A percentile compares a stretch with the other conserved stretches of the same genome.
phyloP scores from a whole-genome alignment of 2,888 invertebrate species.

The Crematogaster levior region DNA sequence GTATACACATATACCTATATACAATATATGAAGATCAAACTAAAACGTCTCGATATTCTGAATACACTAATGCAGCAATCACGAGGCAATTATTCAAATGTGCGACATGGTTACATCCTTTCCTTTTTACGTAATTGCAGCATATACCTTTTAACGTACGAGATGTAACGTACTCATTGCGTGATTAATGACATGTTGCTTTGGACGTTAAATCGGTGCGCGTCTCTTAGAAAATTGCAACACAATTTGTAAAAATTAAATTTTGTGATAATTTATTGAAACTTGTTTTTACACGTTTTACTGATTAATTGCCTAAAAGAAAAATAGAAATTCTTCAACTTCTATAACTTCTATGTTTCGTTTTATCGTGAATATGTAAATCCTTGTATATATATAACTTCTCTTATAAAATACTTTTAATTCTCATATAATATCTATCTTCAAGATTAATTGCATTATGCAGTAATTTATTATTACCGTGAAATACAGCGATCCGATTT shows the following conservation, averaged over 20 bases:
- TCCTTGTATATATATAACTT: not conserved
- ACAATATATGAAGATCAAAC: not conserved
- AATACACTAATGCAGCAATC: constrained; percentile 3
- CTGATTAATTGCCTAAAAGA: not conserved
- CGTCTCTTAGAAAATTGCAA: constrained; percentile 4
- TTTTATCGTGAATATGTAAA: not conserved
- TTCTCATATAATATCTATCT: not conserved
- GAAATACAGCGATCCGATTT: not conserved
- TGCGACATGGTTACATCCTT: constrained; percentile 3
- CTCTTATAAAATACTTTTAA: not conserved
- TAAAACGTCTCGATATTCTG: constrained; percentile 4
- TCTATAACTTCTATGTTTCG: not conserved
- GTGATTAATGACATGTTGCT: constrained; percentile 27
- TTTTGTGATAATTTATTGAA: not conserved
- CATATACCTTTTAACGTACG: constrained; percentile 18
- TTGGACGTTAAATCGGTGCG: not conserved
- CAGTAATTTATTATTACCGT: not conserved
- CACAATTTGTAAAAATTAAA: constrained; percentile 30
- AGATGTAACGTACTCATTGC: constrained; percentile 1
- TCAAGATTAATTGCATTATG: constrained; percentile 1
- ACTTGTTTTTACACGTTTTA: not conserved
- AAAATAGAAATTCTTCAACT: not conserved
- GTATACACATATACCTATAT: too few relatives aligned
- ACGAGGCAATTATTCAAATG: constrained; percentile 17
- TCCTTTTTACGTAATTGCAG: constrained; percentile 36